Percentiles rank a stretch among this genome's conserved stretches.
Conservation (phyloP, 2,888 invertebrate genomes). For the Dorcus hopei region DNA sequence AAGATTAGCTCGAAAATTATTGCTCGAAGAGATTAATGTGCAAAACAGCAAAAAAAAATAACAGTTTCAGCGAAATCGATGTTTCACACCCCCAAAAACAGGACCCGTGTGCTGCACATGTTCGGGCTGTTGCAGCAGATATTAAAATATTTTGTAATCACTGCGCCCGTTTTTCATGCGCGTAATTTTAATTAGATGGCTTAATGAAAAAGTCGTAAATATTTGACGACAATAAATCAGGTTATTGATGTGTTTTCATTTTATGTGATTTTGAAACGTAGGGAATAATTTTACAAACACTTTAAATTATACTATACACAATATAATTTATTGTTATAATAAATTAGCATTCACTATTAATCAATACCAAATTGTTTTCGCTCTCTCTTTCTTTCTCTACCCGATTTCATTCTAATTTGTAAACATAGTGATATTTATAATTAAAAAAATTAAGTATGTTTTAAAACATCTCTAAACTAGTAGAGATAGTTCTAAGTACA, state of each 20-base stretch:
- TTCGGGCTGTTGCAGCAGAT: constrained; percentile 1
- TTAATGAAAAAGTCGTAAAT: constrained; percentile 10
- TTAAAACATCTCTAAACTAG: too few species aligned
- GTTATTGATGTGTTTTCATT: constrained; percentile 11
- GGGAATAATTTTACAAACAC: constrained; percentile 11
- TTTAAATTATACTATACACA: constrained; percentile 5
- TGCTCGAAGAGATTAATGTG: too few species aligned
- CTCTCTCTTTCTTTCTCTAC: neutral
- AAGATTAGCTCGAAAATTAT: too few species aligned
- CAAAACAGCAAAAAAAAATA: too few species aligned
- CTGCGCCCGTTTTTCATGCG: neutral
- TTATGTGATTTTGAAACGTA: constrained; percentile 4
- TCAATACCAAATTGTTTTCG: constrained; percentile 10
- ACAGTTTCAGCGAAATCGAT: too few species aligned
- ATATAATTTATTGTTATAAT: constrained; percentile 12
- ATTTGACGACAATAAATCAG: constrained; percentile 5
- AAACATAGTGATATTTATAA: too few species aligned
- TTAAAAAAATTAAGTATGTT: too few species aligned
- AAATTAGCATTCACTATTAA: constrained; percentile 10
- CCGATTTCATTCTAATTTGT: too few species aligned
- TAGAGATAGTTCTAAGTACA: too few species aligned
- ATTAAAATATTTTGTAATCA: constrained; percentile 2
- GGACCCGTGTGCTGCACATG: too few species aligned
- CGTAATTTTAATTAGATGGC: constrained; percentile 8
- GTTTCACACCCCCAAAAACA: too few species aligned